Evolutionary conservation across 2,113 vertebrate species (phyloP), one percentile per base, ranked within the genome.

Genomic region (Aptenodytes forsteri): DNA sequence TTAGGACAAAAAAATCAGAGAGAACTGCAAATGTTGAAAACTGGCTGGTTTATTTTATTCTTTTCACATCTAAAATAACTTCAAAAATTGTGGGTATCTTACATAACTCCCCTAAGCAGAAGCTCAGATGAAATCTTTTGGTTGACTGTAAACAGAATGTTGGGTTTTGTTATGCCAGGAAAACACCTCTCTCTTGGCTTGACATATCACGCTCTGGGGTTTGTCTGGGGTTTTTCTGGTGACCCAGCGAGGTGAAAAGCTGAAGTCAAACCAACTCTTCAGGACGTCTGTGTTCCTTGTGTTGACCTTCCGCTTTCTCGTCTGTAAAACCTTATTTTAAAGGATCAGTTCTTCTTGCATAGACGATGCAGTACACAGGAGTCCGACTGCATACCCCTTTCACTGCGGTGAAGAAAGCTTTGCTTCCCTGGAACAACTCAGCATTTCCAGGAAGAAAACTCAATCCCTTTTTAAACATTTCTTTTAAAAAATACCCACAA

Each of bases 201-300:
- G 70, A 49, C 1, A 1, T 20, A 50, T 21, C 49, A 27, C 0
- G 18, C 26, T 32, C 56, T 34, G 16, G 13, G n/a, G 50, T 23
- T 89, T 34, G 21, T 69, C 38, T 78, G 36, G 42, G 20, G 10
- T 1, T 21, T 52, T 75, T 78, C 15, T 69, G 23, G 30, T 66
- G 44, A 65, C 16, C 11, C 38, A 76, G 22, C 0, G 3, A 69
- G 18, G 67, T 55, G 13, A 65, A 86, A 92, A 82, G 32, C 36
- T 4, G 2, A 72, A 90, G 38, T 58, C 29, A 84, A 59, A 64
- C 15, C 1, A 4, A 23, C 52, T 38, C 40, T 55, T 54, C 30
- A 17, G 30, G 64, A 59, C 0, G 0, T 19, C n/a, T 52, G 34
- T 1, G 0, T 71, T 85, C 50, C 50, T 54, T 0, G 0, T 2